Percentiles rank a stretch among this genome's conserved stretches.
Conservation (phyloP, 2,113 vertebrate species). For the Xyliphius kryptos region DNA sequence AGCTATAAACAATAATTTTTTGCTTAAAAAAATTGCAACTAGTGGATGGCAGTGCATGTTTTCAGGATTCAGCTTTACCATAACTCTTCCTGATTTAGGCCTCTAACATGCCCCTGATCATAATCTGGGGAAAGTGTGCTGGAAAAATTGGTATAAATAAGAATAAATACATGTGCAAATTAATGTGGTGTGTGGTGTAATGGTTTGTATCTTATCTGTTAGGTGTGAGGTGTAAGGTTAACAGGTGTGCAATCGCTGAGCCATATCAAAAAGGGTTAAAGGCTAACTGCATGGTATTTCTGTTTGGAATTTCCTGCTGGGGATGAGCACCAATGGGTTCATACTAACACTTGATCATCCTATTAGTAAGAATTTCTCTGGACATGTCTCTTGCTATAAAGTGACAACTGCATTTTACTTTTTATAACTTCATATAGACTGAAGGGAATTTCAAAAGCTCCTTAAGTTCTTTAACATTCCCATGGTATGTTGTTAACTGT, state of each 20-base stretch:
- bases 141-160: no score
- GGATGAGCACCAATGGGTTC: constrained; percentile 38
- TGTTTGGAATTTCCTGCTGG: constrained; percentile 60
- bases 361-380: constrained; percentile 54
- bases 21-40: no score
- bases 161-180: background rate
- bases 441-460: constrained; percentile 33
- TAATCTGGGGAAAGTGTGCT: no score
- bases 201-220: constrained; percentile 22
- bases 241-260: constrained; percentile 61
- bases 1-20: no score
- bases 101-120: no score
- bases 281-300: constrained; percentile 65
- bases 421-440: constrained; percentile 14
- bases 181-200: background rate
- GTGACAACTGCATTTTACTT: background rate
- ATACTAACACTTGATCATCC: constrained; percentile 46
- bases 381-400: background rate
- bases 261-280: constrained; percentile 58
- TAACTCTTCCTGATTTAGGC: no score
- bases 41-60: no score
- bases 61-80: no score
- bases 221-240: constrained; percentile 43
- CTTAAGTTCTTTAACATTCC: constrained; percentile 18
- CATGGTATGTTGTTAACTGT: constrained; percentile 31